These are phyloP conservation scores for Drosophila rubida DNA, from an alignment of 2,888 invertebrate species.

Conservation along the genomic window DNA sequence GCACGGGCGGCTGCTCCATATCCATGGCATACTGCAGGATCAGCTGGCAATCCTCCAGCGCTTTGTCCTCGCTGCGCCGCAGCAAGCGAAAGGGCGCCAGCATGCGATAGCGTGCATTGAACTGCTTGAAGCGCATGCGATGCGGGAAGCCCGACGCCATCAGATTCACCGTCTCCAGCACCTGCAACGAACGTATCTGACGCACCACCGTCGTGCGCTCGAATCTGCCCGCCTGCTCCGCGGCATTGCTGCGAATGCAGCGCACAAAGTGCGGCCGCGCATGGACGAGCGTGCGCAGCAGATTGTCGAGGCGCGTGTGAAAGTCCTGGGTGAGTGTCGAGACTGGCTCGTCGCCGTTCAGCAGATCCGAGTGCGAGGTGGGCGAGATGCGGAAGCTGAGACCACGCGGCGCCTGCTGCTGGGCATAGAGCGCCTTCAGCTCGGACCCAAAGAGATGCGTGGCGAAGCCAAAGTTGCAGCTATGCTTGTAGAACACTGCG, in stretches of 20 bases:
- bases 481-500: constrained; percentile 95
- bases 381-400: constrained; percentile 95
- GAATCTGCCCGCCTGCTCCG: constrained; percentile 92
- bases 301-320: constrained; percentile 96
- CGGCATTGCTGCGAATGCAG: constrained; percentile 94
- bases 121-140: constrained; percentile 96
- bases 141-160: constrained; percentile 98
- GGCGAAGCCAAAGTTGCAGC: constrained; percentile 98
- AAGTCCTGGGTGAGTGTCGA: constrained; percentile 97
- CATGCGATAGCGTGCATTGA: constrained; percentile 93
- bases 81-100: constrained; percentile 91
- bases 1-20: constrained; percentile 87
- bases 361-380: constrained; percentile 92
- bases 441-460: constrained; percentile 98
- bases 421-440: constrained; percentile 91
- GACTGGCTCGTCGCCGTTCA: constrained; percentile 93
- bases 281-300: constrained; percentile 95
- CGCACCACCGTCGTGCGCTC: constrained; percentile 93
- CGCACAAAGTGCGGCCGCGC: constrained; percentile 97
- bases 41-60: constrained; percentile 90
- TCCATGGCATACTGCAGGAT: constrained; percentile 91
- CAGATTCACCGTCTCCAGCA: constrained; percentile 97
- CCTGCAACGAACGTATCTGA: constrained; percentile 95
- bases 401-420: constrained; percentile 91
- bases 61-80: constrained; percentile 89